Percentiles rank a stretch among this genome's conserved stretches.
Conservation (phyloP, 2,113 vertebrate species). For the Mugil cephalus region DNA sequence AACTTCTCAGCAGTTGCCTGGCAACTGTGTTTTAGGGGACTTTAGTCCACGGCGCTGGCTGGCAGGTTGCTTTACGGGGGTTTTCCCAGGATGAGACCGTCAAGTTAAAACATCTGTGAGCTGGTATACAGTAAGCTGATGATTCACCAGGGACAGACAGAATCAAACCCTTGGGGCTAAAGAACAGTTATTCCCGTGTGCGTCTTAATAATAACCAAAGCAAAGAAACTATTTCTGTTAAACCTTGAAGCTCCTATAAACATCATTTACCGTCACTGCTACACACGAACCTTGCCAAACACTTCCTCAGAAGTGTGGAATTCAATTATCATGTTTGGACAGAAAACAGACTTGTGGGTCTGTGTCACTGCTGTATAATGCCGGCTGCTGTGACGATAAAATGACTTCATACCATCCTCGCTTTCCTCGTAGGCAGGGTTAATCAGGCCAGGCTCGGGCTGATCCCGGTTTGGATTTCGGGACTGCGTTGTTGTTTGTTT, state of each 20-base stretch:
- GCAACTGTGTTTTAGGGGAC: slow-evolving; percentile 46
- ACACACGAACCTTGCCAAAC: neutral
- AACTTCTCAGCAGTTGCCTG: slow-evolving; percentile 43
- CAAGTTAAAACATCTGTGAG: slow-evolving; percentile 41
- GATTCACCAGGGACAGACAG: slow-evolving; percentile 51
- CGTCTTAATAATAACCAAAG: slow-evolving; percentile 39
- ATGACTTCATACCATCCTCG: slow-evolving; percentile 87
- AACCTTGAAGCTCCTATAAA: slow-evolving; percentile 34
- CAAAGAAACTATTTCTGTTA: slow-evolving; percentile 42
- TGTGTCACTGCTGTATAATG: neutral
- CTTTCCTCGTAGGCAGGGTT: slow-evolving; percentile 93
- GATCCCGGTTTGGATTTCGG: slow-evolving; percentile 65
- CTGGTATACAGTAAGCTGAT: slow-evolving; percentile 42
- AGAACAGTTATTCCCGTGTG: slow-evolving; percentile 19
- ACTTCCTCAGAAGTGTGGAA: neutral
- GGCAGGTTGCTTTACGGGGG: slow-evolving; percentile 14
- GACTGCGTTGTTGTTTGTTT: slow-evolving; percentile 69
- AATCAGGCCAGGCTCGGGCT: slow-evolving; percentile 88
- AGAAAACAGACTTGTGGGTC: neutral
- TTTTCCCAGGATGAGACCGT: slow-evolving; percentile 36
- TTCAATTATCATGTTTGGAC: slow-evolving; percentile 18
- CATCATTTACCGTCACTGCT: slow-evolving; percentile 8
- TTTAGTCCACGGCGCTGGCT: slow-evolving; percentile 17
- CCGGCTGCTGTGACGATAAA: neutral
- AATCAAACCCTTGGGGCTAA: slow-evolving; percentile 48